Base-by-base conservation (phyloP, 2,888 invertebrate species). In the Chalcosyrphus nemorum region DNA sequence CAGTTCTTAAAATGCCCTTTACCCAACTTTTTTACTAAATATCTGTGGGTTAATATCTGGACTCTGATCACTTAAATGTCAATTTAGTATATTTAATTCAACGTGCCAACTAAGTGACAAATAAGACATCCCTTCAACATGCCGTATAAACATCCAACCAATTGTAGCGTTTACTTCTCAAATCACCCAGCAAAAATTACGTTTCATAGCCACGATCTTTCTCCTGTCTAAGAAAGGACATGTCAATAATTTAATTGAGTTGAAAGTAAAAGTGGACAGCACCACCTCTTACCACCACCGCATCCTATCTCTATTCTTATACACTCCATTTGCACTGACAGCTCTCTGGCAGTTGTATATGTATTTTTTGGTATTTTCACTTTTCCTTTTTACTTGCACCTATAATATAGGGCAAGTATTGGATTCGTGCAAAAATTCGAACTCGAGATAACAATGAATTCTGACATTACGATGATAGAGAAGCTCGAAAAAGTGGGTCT, bases 261-360 rank as follows among this genome's bases (percentile, higher is more conserved):
- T 59, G 59, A 59, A 59, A 59, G 59, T 15, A 27, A 59, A 59
- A 43, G 41, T 59, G 59, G 56, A 57, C 56, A 59, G 13, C 41
- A 9, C 41, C 17, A 21, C 35, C 15, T n/a, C n/a, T n/a, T n/a
- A 24, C 3, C 17, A 6, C 4, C 3, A 9, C 11, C 11, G 15
- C 15, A 24, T 24, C 1, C 7, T 38, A 15, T 52, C 17, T n/a
- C n/a, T 38, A 24, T 38, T 66, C 24, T 35, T 38, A 52, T 38
- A 38, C 52, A 38, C 38, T 66, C 43, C 35, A 65, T 65, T 65
- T 65, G 24, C 35, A 38, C 35, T 66, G 65, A 66, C 65, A 65
- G 50, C 50, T 24, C 21, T 5, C 21, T 50, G 50, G 50, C 21
- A 52, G 24, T 52, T 52, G 32, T 47, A 32, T 47, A 29, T 57